phyloP scores from a whole-genome alignment of 2,113 vertebrate species.

The Cnemophilus loriae region DNA sequence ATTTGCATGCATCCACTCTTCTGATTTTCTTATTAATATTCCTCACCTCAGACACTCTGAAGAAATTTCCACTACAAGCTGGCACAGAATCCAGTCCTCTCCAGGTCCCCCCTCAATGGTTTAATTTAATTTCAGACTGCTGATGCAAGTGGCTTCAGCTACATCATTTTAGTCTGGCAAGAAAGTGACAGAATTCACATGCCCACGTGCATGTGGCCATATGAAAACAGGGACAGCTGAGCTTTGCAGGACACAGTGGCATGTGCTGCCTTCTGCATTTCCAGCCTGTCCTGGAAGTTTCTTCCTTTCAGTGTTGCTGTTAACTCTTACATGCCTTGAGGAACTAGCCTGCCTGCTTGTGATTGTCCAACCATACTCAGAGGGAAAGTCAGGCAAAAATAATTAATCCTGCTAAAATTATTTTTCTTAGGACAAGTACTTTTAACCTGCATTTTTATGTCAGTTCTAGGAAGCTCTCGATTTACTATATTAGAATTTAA shows the following conservation, averaged over 20 bases:
- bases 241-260: not conserved
- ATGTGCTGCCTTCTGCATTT: not conserved
- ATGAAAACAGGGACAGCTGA: not conserved
- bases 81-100: not conserved
- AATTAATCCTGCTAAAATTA: not conserved
- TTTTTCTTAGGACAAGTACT: not conserved
- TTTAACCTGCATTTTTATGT: not conserved
- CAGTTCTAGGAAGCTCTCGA: not conserved
- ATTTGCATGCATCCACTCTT: not conserved
- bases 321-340: not conserved
- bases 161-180: not conserved
- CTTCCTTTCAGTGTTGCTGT: not conserved
- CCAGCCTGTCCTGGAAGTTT: not conserved
- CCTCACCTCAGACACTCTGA: not conserved
- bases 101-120: not conserved
- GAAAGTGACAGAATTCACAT: not conserved
- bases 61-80: not conserved
- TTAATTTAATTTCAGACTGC: not conserved
- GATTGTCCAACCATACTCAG: not conserved
- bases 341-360: not conserved
- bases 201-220: fast-evolving
- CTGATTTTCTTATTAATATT: slow-evolving; percentile 27
- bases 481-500: not conserved
- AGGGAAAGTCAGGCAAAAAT: not conserved
- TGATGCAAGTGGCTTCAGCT: not conserved